Base-by-base conservation (phyloP, 2,797 vertebrate species). In the Lophius americanus region DNA sequence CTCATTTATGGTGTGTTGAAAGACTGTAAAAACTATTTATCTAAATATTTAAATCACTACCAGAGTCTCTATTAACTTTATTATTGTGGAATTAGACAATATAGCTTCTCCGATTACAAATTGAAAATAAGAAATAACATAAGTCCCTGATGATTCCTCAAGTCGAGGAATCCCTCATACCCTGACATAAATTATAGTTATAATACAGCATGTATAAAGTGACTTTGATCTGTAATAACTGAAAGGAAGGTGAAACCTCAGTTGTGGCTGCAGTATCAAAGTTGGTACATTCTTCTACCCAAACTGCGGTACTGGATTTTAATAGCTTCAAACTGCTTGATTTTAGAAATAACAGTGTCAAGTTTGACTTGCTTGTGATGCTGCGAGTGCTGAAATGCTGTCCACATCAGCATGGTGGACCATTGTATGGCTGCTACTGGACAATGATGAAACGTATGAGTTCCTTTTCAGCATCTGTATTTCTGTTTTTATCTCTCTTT, bases 331-430 rank as follows among this genome's bases (percentile, higher is more conserved):
- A 9, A 14, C 51, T 44, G 51, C 44, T 42, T 55, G 13, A 9
- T 35, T 41, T 13, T 13, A 7, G 12, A 7, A 6, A 37, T 9
- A 7, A 12, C 10, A 2, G 3, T 46, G 7, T 64, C 41, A 46
- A 33, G 47, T 23, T 49, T 61, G 54, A 46, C 39, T 33, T 55
- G 75, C 59, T 60, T 60, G 54, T 14, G 5, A 58, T 53, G 48
- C 64, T 60, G 46, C 61, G 54, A 53, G 47, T 13, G 51, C 35
- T 53, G 49, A 58, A 51, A 12, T 56, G 51, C 59, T 48, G 38
- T 77, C 37, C 60, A 32, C 68, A 11, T 67, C 23, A 43, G 73
- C 79, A 81, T 76, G 68, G 23, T 56, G 55, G 50, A 62, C 42
- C 43, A 33, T 43, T 57, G 10, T 68, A n/a, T 33, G n/a, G 44